Base-by-base conservation (phyloP, 2,113 vertebrate genomes). In the Merops nubicus region DNA sequence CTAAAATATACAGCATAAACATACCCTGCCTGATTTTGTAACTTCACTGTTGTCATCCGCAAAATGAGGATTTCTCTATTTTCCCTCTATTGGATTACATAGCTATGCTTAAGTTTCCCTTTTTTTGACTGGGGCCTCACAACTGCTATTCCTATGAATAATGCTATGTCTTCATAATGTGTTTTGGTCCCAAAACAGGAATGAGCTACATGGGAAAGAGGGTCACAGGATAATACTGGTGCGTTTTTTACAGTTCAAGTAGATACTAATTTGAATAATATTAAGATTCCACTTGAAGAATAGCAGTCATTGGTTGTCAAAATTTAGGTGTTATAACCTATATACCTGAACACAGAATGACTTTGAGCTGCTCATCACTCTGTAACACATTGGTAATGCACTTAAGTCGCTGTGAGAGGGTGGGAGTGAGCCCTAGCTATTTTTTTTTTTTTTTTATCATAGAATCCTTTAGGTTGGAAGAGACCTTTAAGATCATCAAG, bases 121-220 rank as follows among this genome's bases (percentile, higher is more conserved):
- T 11, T 47, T 75, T 86, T 80, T 73, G 36, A 4, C 51, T 77
- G 68, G 42, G 72, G 45, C 68, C 60, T 86, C 60, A 48, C 5
- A 29, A 33, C 65, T 88, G 38, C 76, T 86, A 19, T 89, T 95
- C 16, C 79, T 70, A 19, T 92, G 88, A 92, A 93, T 95, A 81
- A 91, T 77, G 47, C 63, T 86, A 31, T 6, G 1, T 84, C 79
- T 95, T 93, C 60, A 36, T 88, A 85, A 93, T 68, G 38, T 80
- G 77, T 80, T 89, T 51, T 57, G 11, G 60, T 89, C 68, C 62
- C 70, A 76, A 91, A 97, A 87, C 73, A 72, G 75, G 80, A 87
- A 85, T 53, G 25, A 70, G 7, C 40, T 89, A 12, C 63, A 56
- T 62, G 85, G 42, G 19, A 97, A 95, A 47, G 81, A 43, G 38